Evolutionary conservation across 1,140 invertebrate species (phyloP), one percentile per base, ranked within the genome.

Genomic region (Zaprionus gabonicus): DNA sequence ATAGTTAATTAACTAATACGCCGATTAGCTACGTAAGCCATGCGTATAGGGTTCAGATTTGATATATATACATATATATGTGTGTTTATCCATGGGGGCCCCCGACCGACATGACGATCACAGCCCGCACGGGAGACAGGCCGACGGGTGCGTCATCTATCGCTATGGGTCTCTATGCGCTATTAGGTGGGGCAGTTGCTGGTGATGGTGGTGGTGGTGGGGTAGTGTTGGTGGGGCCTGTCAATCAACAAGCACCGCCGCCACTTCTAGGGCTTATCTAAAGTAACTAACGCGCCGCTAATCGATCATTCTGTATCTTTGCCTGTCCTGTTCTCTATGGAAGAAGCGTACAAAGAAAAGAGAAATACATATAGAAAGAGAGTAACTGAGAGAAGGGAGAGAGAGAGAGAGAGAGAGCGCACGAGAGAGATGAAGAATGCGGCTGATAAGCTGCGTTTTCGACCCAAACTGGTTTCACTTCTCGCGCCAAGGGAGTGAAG

Each of bases 251-350:
- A 36, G 67, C 72, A 79, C 36, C 73, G 73, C 76, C 77, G 71
- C 73, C 76, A 71, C 73, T 77, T 67, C 69, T 71, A 75, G 76
- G 73, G 72, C 77, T 79, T 79, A 79, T 79, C 77, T 79, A 76
- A 75, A 74, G 66, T 67, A 78, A 76, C 73, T 71, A 76, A 76
- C 67, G 77, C 77, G 63, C 68, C 66, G 73, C 77, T 79, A 79
- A 79, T 79, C 77, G 77, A 79, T 79, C 73, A 79, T 71, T 71
- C 49, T 66, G 62, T 76, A 71, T 62, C 27, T 72, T 38, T 25
- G 41, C 41, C 51, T 77, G 28, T 77, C 38, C 53, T 34, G 4
- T 10, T 53, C 51, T 59, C 56, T 27, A 6, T 17, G 41, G 2
- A 38, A 38, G 36, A 15, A 15, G 36, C 36, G 36, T 38, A 38